A percentile compares a stretch with the other conserved stretches of the same genome.
These are phyloP conservation scores for Saturnia pavonia DNA, from an alignment of 2,888 invertebrate genomes.

Conservation along the genomic window DNA sequence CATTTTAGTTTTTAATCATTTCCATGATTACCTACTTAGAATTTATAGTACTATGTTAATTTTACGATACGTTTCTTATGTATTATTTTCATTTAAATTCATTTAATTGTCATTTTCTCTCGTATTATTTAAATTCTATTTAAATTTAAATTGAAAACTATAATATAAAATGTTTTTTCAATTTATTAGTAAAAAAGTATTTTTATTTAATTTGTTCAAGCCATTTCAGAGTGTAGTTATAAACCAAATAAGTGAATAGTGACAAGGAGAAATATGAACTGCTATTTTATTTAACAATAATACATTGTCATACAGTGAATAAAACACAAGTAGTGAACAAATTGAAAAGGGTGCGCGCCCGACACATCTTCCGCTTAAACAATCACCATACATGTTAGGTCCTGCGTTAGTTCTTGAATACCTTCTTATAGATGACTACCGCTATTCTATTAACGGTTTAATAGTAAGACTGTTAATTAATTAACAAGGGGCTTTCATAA, in stretches of 20 bases:
- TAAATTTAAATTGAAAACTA: too few relatives aligned
- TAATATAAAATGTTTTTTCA: neutral
- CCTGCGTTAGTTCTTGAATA: neutral
- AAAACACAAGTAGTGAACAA: neutral
- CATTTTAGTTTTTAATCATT: neutral
- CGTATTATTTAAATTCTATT: too few relatives aligned
- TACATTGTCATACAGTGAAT: neutral
- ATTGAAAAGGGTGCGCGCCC: neutral
- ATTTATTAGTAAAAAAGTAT: neutral
- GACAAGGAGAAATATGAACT: neutral
- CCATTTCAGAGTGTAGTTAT: neutral
- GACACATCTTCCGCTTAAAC: neutral
- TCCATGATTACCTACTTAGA: neutral
- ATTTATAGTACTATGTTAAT: neutral
- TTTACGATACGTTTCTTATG: neutral
- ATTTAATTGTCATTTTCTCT: too few relatives aligned
- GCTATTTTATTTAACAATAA: too few relatives aligned
- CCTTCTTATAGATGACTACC: neutral
- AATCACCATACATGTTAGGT: neutral
- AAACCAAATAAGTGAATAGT: neutral
- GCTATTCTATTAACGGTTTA: neutral
- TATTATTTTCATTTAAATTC: too few relatives aligned
- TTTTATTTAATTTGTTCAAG: neutral
- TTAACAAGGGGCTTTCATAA: neutral
- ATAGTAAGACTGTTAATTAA: neutral